Evolutionary conservation across 2,113 vertebrate genomes (phyloP).

Genomic region (Crotalus horridus): DNA sequence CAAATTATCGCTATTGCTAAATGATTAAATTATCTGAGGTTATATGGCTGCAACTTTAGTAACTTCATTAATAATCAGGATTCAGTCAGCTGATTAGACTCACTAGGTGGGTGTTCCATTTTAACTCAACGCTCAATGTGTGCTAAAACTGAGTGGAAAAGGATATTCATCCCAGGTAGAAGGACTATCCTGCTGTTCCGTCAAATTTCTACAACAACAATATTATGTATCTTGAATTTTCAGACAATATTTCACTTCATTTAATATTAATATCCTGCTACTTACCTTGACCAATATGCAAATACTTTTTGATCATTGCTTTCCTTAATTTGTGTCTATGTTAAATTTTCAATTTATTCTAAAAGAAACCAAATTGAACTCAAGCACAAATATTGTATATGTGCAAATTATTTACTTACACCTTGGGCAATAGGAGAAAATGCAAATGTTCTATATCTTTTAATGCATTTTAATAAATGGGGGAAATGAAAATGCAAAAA

Average conservation of each 20-base stretch:
- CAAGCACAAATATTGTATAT: background rate
- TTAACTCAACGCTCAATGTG: background rate
- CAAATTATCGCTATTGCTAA: background rate
- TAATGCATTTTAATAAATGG: background rate
- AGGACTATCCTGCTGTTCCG: background rate
- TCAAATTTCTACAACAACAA: background rate
- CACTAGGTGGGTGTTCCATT: background rate
- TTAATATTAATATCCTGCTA: background rate
- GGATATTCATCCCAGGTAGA: background rate
- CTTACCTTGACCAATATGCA: background rate
- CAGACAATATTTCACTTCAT: background rate
- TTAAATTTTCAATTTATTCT: background rate
- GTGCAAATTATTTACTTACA: background rate
- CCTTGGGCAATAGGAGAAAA: background rate
- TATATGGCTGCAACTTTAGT: background rate
- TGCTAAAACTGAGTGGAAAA: background rate
- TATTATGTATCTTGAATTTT: background rate
- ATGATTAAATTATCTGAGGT: background rate
- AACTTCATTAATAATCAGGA: background rate
- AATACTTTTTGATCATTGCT: background rate
- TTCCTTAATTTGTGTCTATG: background rate
- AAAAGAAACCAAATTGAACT: background rate
- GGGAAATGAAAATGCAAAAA: background rate
- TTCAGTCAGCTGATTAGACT: background rate
- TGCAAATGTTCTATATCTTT: background rate